phyloP scores from a whole-genome alignment of 2,113 vertebrate genomes.

The Rhadina sibilatrix region DNA sequence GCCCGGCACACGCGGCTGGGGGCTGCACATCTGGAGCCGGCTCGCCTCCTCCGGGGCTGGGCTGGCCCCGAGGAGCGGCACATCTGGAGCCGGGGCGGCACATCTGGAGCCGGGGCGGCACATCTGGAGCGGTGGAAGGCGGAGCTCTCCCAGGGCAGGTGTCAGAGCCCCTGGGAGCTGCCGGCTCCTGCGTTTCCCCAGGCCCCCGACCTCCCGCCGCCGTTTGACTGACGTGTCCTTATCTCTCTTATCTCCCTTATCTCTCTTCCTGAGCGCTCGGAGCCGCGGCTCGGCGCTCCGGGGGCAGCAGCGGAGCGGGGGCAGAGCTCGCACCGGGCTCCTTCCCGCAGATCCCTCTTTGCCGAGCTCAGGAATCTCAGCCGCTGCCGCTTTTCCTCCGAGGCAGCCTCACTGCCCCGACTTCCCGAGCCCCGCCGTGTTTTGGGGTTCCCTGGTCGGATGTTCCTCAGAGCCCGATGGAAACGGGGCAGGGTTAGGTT shows the following conservation, averaged over 20 bases:
- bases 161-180: not conserved
- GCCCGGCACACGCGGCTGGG: not conserved
- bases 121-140: too few species aligned
- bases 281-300: fast-evolving
- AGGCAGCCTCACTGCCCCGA: fast-evolving
- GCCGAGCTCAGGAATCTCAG: not conserved
- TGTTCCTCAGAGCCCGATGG: not conserved
- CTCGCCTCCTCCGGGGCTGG: not conserved
- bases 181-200: not conserved
- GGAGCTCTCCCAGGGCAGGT: not conserved
- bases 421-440: fast-evolving
- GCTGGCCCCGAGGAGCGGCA: fast-evolving
- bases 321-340: fast-evolving
- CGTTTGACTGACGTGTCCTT: fast-evolving
- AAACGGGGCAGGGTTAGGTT: not conserved
- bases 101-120: not conserved
- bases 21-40: not conserved
- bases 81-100: not conserved
- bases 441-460: too few species aligned
- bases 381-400: too few species aligned
- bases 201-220: not conserved
- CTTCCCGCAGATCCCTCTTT: fast-evolving
- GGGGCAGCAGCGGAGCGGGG: fast-evolving
- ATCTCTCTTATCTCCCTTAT: too few species aligned
- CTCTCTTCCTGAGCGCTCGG: fast-evolving